Percentiles rank a stretch among this genome's conserved stretches.
phyloP scores from a whole-genome alignment of 2,797 vertebrate species.

The Nyctalus aviator region DNA sequence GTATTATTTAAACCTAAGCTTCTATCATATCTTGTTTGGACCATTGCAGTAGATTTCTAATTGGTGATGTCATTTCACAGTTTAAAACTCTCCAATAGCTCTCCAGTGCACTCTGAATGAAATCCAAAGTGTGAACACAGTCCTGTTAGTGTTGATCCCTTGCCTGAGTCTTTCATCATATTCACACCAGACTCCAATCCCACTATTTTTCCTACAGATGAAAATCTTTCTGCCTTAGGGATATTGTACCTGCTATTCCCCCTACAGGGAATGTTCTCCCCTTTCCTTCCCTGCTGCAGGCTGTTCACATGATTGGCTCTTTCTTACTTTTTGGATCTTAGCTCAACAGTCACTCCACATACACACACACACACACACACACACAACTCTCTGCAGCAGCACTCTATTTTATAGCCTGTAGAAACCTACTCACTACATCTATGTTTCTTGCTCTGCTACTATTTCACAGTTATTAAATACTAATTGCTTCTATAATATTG shows the following conservation, averaged over 20 bases:
- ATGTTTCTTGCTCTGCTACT: neutral
- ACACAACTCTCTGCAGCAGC: neutral
- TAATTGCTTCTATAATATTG: neutral
- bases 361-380: neutral
- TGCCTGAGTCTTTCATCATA: neutral
- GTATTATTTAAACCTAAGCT: neutral
- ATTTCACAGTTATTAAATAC: neutral
- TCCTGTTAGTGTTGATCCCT: neutral
- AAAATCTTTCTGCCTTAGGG: neutral
- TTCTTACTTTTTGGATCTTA: neutral
- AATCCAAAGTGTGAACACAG: neutral
- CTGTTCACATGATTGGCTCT: neutral
- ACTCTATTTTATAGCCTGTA: neutral
- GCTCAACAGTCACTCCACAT: neutral
- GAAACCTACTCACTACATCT: neutral
- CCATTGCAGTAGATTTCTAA: neutral
- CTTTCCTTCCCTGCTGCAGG: neutral
- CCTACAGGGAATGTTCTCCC: neutral
- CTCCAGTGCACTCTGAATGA: conserved; percentile 20
- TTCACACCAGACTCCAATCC: neutral
- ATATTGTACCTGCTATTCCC: neutral
- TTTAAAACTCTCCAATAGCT: neutral
- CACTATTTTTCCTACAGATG: neutral
- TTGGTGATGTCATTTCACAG: neutral
- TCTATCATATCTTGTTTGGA: neutral